Evolutionary conservation across 2,888 invertebrate species (phyloP).

Genomic region (Hemithea aestivaria): DNA sequence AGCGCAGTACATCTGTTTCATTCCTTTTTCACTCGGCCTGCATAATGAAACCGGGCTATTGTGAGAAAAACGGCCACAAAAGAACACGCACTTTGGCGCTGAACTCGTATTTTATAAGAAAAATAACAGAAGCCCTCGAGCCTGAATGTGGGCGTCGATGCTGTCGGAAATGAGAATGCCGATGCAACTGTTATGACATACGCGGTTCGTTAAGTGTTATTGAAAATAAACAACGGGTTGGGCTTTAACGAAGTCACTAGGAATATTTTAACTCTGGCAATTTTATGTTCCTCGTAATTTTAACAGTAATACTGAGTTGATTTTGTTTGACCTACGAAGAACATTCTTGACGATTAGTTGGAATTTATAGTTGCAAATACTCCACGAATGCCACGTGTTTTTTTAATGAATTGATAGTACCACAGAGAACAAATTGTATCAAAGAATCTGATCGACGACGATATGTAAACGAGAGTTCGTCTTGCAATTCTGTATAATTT

Average conservation of each 20-base stretch:
- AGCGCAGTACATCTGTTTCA: constrained; percentile 73
- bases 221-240: constrained; percentile 59
- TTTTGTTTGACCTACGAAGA: too few species aligned
- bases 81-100: constrained; percentile 66
- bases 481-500: constrained; percentile 9
- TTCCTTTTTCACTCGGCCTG: constrained; percentile 69
- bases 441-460: background rate
- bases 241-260: constrained; percentile 42
- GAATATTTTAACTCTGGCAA: constrained; percentile 25
- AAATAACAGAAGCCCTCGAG: constrained; percentile 62
- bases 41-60: constrained; percentile 74
- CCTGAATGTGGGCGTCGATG: constrained; percentile 67
- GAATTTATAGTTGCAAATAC: too few species aligned
- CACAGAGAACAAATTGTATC: too few species aligned
- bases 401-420: too few species aligned
- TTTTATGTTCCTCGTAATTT: constrained; percentile 4
- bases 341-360: too few species aligned
- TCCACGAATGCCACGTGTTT: too few species aligned
- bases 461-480: constrained; percentile 1
- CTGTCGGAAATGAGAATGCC: constrained; percentile 71
- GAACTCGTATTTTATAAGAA: constrained; percentile 63
- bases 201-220: constrained; percentile 66
- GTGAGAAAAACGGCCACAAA: constrained; percentile 71
- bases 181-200: constrained; percentile 76
- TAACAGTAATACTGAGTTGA: background rate